Evolutionary conservation across 2,888 invertebrate genomes (phyloP).

Genomic region (Alsophila aescularia): DNA sequence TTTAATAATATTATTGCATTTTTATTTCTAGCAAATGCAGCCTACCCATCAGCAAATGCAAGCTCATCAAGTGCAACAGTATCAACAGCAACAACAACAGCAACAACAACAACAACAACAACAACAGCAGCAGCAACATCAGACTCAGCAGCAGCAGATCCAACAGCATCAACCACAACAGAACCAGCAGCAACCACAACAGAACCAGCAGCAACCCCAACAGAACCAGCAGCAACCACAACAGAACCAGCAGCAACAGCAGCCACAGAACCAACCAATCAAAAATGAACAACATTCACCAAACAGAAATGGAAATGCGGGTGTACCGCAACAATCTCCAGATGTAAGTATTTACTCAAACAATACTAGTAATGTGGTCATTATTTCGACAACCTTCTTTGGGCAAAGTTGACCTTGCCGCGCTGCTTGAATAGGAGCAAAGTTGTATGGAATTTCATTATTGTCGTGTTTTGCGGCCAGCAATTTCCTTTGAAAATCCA

Average conservation of each 20-base stretch:
- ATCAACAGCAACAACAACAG: constrained; percentile 63
- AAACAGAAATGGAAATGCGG: constrained; percentile 71
- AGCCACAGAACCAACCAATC: constrained; percentile 45
- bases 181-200: constrained; percentile 60
- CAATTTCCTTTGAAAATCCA: no score
- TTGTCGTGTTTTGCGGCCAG: no score
- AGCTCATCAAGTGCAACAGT: constrained; percentile 70
- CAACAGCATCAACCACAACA: constrained; percentile 55
- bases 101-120: constrained; percentile 57
- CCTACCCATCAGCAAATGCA: constrained; percentile 67
- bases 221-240: constrained; percentile 53
- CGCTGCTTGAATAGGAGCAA: no score
- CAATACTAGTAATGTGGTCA: neutral
- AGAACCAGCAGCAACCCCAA: constrained; percentile 53
- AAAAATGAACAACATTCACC: constrained; percentile 80
- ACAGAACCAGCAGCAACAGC: constrained; percentile 70
- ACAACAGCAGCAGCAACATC: constrained; percentile 61
- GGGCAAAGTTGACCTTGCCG: no score
- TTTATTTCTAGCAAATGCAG: constrained; percentile 52
- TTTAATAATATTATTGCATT: no score
- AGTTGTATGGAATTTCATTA: no score
- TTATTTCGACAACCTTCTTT: no score
- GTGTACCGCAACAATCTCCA: constrained; percentile 70
- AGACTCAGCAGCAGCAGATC: no score
- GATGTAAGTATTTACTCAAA: constrained; percentile 69